Conservation (phyloP, 2,113 vertebrate species). For the Leptosomus discolor region DNA sequence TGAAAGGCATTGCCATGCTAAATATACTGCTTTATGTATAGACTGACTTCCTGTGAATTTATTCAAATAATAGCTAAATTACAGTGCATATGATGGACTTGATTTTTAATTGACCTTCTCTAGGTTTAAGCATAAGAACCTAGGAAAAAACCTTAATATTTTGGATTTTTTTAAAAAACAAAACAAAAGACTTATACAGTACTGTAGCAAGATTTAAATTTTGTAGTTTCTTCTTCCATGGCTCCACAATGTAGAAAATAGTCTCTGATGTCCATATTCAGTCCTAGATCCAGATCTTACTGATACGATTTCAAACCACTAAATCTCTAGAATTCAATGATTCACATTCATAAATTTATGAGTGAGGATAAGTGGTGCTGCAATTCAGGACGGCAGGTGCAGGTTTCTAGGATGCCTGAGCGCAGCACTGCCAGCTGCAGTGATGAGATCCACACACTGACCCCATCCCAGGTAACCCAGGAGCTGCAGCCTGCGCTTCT, state of each 20-base stretch:
- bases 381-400: accelerated
- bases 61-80: background rate
- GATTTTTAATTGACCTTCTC: background rate
- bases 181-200: background rate
- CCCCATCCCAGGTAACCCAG: accelerated
- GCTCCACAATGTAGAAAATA: background rate
- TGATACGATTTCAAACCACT: background rate
- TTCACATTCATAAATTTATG: background rate
- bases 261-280: background rate
- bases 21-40: background rate
- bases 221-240: accelerated
- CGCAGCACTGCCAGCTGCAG: background rate
- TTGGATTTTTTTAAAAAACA: background rate
- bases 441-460: accelerated
- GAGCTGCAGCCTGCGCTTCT: background rate
- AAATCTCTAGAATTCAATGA: background rate
- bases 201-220: background rate
- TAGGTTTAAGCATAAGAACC: background rate
- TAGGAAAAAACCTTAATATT: background rate
- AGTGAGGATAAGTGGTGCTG: accelerated
- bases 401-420: background rate
- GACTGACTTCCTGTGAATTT: background rate
- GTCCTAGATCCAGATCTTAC: background rate
- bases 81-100: background rate
- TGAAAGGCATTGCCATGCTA: background rate